Conservation (phyloP, 2,113 vertebrate species). For the Sardina pilchardus region DNA sequence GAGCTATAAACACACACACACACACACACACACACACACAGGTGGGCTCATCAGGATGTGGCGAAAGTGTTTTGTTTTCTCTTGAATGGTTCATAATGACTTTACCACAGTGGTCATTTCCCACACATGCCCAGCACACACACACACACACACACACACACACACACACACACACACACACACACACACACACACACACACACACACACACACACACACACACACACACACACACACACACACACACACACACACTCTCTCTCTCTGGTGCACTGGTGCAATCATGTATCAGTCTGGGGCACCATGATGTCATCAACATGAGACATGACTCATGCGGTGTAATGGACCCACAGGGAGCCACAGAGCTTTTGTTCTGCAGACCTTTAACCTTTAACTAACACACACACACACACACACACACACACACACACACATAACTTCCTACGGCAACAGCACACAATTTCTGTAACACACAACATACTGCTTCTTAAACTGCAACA, state of each 20-base stretch:
- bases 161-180: slow-evolving; percentile 27
- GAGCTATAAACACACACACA: not conserved
- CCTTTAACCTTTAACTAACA: too few species aligned
- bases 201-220: slow-evolving; percentile 21
- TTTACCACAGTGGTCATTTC: slow-evolving; percentile 54
- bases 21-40: slow-evolving; percentile 25
- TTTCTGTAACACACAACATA: too few species aligned
- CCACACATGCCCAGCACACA: slow-evolving; percentile 34
- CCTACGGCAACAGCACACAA: too few species aligned
- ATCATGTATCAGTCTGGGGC: too few species aligned
- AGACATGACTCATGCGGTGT: too few species aligned
- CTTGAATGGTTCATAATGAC: slow-evolving; percentile 54
- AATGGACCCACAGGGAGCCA: too few species aligned
- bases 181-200: slow-evolving; percentile 25
- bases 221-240: slow-evolving; percentile 4
- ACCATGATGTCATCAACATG: too few species aligned
- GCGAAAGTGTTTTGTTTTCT: slow-evolving; percentile 48
- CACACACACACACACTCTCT: not conserved
- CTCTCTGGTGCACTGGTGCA: not conserved
- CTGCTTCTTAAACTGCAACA: too few species aligned
- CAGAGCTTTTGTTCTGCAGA: too few species aligned
- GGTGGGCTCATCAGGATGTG: not conserved
- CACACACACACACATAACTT: too few species aligned
- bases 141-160: slow-evolving; percentile 19
- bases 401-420: too few species aligned